These are phyloP conservation scores for Ctenomys sociabilis DNA, from an alignment of 2,113 vertebrate species.

Conservation along the genomic window DNA sequence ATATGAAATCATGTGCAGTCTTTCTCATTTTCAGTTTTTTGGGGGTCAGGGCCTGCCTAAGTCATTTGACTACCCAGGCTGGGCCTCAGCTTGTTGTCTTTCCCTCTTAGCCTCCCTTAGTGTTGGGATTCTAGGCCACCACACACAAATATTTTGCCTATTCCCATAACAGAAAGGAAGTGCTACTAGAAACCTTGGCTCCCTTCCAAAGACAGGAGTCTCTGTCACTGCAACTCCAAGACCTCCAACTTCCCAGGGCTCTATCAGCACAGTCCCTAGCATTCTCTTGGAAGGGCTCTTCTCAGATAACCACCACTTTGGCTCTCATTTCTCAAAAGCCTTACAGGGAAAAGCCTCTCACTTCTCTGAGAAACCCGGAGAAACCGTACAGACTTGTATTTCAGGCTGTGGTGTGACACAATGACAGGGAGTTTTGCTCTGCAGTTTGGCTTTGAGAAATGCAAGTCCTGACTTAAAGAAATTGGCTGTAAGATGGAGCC, in stretches of 20 bases:
- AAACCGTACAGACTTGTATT: not conserved
- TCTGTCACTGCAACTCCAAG: not conserved
- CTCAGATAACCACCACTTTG: not conserved
- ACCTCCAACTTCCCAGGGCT: not conserved
- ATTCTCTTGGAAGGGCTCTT: not conserved
- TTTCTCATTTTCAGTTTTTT: not conserved
- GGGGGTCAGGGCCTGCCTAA: not conserved
- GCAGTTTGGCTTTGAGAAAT: not conserved
- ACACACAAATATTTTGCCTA: not conserved
- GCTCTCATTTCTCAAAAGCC: not conserved
- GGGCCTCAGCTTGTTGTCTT: not conserved
- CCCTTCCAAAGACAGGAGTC: not conserved
- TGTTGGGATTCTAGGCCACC: not conserved
- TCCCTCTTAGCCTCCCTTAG: not conserved
- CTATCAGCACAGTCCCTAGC: rapidly evolving
- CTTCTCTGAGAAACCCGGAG: not conserved
- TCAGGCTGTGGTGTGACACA: not conserved
- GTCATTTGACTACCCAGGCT: not conserved
- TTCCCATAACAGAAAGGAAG: not conserved
- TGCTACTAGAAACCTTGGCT: not conserved
- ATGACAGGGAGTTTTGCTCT: not conserved
- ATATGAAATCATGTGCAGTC: not conserved
- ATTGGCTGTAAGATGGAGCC: not conserved
- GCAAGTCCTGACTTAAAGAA: not conserved
- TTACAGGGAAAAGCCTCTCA: not conserved